Base-by-base conservation (phyloP, 37 sponge, comb jelly and placozoan species). In the Haliclona indistincta region DNA sequence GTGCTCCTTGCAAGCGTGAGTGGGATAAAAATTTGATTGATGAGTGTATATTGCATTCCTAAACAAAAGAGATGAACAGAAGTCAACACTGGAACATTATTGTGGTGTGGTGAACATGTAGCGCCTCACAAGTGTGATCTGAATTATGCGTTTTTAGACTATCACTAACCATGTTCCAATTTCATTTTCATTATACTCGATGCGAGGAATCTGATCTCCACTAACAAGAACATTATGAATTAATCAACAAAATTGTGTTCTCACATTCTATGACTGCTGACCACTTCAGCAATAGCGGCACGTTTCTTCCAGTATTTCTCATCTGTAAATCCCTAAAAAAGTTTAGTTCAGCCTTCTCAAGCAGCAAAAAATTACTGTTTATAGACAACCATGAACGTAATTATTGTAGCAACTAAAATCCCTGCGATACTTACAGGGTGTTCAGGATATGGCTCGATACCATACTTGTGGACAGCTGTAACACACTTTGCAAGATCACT, bases 101-200 rank as follows among this genome's bases (percentile, higher is more conserved):
- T n/a, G 63, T 11, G 25, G 25, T 11, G 29, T 10, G 11, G 30
- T 10, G 63, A 61, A 19, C 53, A 19, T 20, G 53, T n/a, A n/a
- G n/a, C n/a, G n/a, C n/a, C n/a, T n/a, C n/a, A n/a, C n/a, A n/a
- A n/a, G n/a, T n/a, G n/a, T n/a, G n/a, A 26, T 43, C 7, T 6
- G 23, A 36, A 41, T 37, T 45, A 51, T 45, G 19, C 2, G 63
- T 63, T 3, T 64, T 4, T 3, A 36, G 4, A 36, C 20, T 64
- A 32, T 4, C 3, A 73, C 58, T 76, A 17, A 83, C 97, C 97
- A 97, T 25, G 97, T 97, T 20, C 71, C 37, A 0, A 87, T 68
- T 62, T 97, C 97, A 40, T 73, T 62, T 39, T 87, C 81, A 17
- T 88, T 97, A 49, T 97, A 97, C 56, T 90, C 89, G 23, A 97